Evolutionary conservation across 2,113 vertebrate species (phyloP), one percentile per base, ranked within the genome.

Genomic region (Reinhardtius hippoglossoides): DNA sequence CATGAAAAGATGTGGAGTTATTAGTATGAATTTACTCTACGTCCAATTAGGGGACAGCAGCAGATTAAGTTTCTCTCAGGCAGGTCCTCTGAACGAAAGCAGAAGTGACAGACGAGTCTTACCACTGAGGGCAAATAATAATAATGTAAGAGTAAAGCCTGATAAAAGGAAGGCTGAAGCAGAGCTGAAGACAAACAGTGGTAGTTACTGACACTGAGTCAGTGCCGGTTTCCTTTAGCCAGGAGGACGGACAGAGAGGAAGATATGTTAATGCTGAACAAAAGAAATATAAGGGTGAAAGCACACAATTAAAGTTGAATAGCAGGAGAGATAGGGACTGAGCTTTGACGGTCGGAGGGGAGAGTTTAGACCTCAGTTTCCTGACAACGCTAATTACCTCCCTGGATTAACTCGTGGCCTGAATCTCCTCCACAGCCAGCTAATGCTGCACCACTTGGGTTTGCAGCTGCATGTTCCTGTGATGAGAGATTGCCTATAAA

Each of bases 301-400:
- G 52, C 24, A n/a, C 21, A 26, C 48, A 80, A 59, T 68, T 70
- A 31, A 81, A 87, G 58, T 6, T 63, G 56, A 55, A 54, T 5
- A 48, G 52, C 3, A 18, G 24, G 52, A 6, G 57, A 54, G 55
- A 61, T 14, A 40, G 66, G 67, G 68, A 56, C 18, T 16, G 14
- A 46, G 67, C 52, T 75, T 62, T 55, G 63, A 73, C 57, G 80
- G 62, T 46, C 1, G 6, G 56, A 50, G 58, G 60, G 31, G 21
- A 46, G 57, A 64, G 70, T 54, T 81, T 69, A 78, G 77, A 77
- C 60, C 42, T 77, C 64, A 52, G 60, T 63, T 88, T 85, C 79
- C 82, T 82, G 78, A 92, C 82, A 81, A 60, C 31, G 15, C 69
- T 87, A 88, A 92, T 92, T 88, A 89, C 83, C 87, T 87, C 80